phyloP scores from a whole-genome alignment of 2,797 vertebrate genomes.

The Betta splendens region DNA sequence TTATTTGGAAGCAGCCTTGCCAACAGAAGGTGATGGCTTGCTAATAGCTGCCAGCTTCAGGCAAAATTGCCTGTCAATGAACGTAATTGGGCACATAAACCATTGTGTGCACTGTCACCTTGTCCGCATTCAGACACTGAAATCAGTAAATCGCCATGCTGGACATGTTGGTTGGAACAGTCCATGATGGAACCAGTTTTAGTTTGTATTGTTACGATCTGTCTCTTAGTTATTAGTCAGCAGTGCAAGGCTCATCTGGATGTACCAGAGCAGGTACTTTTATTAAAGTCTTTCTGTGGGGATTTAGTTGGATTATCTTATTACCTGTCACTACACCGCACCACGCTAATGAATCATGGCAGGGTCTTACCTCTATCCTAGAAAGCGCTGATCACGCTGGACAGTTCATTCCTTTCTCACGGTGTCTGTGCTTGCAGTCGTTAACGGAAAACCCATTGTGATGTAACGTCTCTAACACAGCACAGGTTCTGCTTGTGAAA shows the following conservation, averaged over 20 bases:
- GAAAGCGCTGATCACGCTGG: too few relatives aligned
- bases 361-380: conserved; percentile 10
- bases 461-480: not conserved
- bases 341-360: conserved; percentile 21
- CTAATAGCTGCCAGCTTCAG: conserved; percentile 70
- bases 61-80: conserved; percentile 76
- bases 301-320: conserved; percentile 40
- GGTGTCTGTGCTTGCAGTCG: conserved; percentile 2
- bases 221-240: conserved; percentile 26
- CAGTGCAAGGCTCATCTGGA: conserved; percentile 17
- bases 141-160: conserved; percentile 7
- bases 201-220: not conserved
- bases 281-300: conserved; percentile 15
- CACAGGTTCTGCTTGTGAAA: not conserved
- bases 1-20: conserved; percentile 58
- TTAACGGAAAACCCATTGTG: not conserved
- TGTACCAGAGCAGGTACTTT: conserved; percentile 29
- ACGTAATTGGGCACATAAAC: conserved; percentile 71
- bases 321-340: conserved; percentile 18
- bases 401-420: too few relatives aligned
- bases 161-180: conserved; percentile 26
- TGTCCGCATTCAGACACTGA: conserved; percentile 29
- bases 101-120: conserved; percentile 64
- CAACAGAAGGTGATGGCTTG: conserved; percentile 69
- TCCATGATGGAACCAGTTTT: not conserved